Evolutionary conservation across 2,888 invertebrate species (phyloP), one percentile per base, ranked within the genome.

Genomic region (Drosophila percnosoma): DNA sequence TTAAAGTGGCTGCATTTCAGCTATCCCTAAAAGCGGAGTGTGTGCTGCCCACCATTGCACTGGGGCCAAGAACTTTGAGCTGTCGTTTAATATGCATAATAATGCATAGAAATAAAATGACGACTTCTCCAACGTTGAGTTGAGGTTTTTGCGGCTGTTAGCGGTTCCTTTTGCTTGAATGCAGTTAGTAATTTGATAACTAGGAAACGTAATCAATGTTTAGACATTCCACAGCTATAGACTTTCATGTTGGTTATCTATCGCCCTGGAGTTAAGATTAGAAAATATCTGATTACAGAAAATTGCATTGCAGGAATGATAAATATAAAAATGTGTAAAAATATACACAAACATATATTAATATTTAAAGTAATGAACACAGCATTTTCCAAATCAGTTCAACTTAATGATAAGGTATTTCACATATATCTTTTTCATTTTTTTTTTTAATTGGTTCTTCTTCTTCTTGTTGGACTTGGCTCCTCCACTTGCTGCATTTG

Each of bases 111-210:
- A 78, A 55, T 63, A 52, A 63, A 58, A 66, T 31, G 57, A 53
- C 59, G 55, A 60, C 45, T 73, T 58, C 62, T 11, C 21, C 34
- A 42, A 24, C 45, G 45, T 24, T 45, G 33, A 21, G 33, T 49
- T 71, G 61, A 57, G 76, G 60, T 48, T 72, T 74, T 72, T 74
- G 66, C 71, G 51, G 68, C 27, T 48, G 18, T 33, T 27, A 2
- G 24, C 31, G 36, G 64, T 42, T 24, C n/a, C 33, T 38, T 15
- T 45, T 54, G 27, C 27, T 27, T 36, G 27, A 38, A 66, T 53
- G 48, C 52, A 53, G 73, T 73, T 45, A 45, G 83, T 78, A 87
- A 87, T 75, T 78, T 75, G 63, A 84, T 82, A 78, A 70, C 68
- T 61, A 24, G 57, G 33, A 68, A 55, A 51, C 18, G 67, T 72